Conservation (phyloP, 2,888 invertebrate species). For the Drosophila greeni region DNA sequence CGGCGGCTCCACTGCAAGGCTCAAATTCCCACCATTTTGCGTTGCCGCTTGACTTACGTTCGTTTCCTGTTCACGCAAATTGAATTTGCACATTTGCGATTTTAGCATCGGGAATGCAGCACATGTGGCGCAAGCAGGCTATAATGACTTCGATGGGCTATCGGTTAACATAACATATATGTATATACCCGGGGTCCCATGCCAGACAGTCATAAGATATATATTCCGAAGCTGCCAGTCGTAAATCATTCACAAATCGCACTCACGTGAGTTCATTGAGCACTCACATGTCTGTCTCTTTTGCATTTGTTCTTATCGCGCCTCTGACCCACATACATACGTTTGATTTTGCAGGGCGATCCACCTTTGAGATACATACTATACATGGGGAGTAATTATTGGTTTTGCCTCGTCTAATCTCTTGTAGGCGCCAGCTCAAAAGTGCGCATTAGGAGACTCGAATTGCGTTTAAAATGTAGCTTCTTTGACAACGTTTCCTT, state of each 20-base stretch:
- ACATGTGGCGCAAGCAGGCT: slow-evolving; percentile 5
- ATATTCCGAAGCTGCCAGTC: slow-evolving; percentile 42
- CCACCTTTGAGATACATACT: slow-evolving; percentile 16
- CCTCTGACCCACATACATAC: slow-evolving; percentile 55
- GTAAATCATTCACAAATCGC: slow-evolving; percentile 65
- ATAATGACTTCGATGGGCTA: slow-evolving; percentile 21
- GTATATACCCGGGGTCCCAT: slow-evolving; percentile 8
- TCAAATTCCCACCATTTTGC: slow-evolving; percentile 28
- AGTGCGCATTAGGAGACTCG: slow-evolving; percentile 56
- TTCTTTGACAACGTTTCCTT: slow-evolving; percentile 1
- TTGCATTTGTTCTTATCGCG: slow-evolving; percentile 50
- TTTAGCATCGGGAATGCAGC: slow-evolving; percentile 1
- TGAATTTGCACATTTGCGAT: slow-evolving; percentile 41
- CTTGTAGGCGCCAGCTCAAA: slow-evolving; percentile 29
- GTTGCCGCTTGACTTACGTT: slow-evolving; percentile 51
- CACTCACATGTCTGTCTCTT: slow-evolving; percentile 11
- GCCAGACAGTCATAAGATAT: slow-evolving; percentile 44
- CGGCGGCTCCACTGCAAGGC: slow-evolving; percentile 5
- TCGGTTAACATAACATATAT: slow-evolving; percentile 18
- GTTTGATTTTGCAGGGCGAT: slow-evolving; percentile 3
- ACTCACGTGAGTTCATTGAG: slow-evolving; percentile 53
- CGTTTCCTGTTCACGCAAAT: slow-evolving; percentile 40
- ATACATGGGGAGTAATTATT: slow-evolving; percentile 47
- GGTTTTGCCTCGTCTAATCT: slow-evolving; percentile 57
- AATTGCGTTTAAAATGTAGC: slow-evolving; percentile 50